Percentiles rank a stretch among this genome's conserved stretches.
phyloP scores from a whole-genome alignment of 2,797 vertebrate genomes.

The Limosa lapponica region DNA sequence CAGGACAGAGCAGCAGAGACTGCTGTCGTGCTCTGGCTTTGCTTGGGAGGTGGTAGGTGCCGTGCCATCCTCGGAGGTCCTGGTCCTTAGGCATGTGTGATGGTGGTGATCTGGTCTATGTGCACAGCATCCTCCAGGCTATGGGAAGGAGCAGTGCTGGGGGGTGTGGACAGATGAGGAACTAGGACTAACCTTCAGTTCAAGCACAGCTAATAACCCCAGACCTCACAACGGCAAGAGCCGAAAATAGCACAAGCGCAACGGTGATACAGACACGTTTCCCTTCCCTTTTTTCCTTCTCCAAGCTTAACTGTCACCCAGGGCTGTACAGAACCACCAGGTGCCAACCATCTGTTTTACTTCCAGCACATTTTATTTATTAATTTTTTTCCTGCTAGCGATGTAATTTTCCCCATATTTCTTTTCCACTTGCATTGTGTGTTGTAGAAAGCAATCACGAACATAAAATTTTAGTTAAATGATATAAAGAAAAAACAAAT shows the following conservation, averaged over 20 bases:
- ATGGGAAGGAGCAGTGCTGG: rapidly evolving
- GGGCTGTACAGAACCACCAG: not conserved
- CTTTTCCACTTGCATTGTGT: not conserved
- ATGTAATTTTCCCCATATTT: not conserved
- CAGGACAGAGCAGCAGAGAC: not conserved
- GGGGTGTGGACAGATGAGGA: not conserved
- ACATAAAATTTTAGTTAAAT: conserved; percentile 31
- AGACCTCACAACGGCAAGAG: rapidly evolving
- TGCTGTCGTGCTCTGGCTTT: not conserved
- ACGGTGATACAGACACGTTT: not conserved
- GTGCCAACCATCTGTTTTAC: conserved; percentile 20
- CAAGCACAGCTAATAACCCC: not conserved
- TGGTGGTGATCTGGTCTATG: not conserved
- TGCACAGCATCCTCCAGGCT: not conserved
- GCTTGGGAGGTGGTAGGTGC: not conserved
- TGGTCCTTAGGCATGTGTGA: rapidly evolving
- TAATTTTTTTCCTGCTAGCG: not conserved
- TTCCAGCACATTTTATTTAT: not conserved
- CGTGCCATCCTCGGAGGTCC: rapidly evolving
- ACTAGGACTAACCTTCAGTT: not conserved
- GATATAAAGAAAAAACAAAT: not conserved
- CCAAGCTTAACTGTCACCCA: not conserved
- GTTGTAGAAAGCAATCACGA: not conserved
- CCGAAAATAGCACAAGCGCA: not conserved
- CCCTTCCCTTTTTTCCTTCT: not conserved